Percentiles rank a stretch among this genome's conserved stretches.
Conservation (phyloP, 2,113 vertebrate genomes). For the Menura novaehollandiae region DNA sequence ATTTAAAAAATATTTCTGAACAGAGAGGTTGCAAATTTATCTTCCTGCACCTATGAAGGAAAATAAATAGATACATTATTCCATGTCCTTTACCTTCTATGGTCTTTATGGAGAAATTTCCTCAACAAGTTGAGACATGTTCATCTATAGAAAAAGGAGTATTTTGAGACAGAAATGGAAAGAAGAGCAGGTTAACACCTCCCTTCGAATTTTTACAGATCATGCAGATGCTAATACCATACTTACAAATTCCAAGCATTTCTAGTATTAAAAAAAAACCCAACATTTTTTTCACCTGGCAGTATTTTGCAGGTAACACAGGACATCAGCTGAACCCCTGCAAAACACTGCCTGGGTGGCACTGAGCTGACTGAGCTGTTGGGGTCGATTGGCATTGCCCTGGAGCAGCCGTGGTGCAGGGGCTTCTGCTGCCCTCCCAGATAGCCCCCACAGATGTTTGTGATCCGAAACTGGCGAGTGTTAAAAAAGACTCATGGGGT, state of each 20-base stretch:
- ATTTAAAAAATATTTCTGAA: conserved; percentile 27
- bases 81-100: neutral
- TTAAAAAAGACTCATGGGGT: neutral
- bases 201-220: neutral
- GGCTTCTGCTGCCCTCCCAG: neutral
- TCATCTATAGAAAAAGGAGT: neutral
- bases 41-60: neutral
- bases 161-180: neutral
- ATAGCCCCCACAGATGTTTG: neutral
- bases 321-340: conserved; percentile 4
- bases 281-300: neutral
- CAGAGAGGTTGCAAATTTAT: neutral
- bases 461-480: neutral
- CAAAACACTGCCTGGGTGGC: neutral
- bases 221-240: neutral
- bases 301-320: neutral
- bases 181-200: neutral
- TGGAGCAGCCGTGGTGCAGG: neutral
- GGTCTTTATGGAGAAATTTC: neutral
- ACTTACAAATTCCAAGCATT: neutral
- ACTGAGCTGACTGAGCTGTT: neutral
- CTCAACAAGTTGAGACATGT: neutral
- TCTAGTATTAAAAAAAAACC: neutral
- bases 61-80: neutral
- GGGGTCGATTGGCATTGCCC: neutral